Percentiles rank a stretch among this genome's conserved stretches.
phyloP scores from a whole-genome alignment of 2,888 invertebrate species.

The Cetonia aurata region DNA sequence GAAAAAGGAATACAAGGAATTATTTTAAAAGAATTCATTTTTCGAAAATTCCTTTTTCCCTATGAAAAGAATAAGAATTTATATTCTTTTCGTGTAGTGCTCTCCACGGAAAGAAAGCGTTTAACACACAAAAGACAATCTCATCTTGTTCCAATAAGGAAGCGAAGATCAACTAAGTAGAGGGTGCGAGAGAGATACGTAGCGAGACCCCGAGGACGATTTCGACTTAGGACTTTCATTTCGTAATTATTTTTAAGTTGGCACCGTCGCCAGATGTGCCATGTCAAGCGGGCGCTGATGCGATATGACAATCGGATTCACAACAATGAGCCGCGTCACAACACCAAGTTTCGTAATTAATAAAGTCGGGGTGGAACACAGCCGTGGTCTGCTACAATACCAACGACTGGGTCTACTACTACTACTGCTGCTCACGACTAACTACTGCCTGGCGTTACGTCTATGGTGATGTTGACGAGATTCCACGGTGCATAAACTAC shows the following conservation, averaged over 20 bases:
- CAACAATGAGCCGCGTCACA: constrained; percentile 65
- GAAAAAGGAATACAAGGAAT: neutral
- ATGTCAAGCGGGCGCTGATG: constrained; percentile 59
- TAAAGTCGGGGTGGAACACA: constrained; percentile 59
- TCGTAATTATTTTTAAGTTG: constrained; percentile 57
- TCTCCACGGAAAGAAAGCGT: constrained; percentile 33
- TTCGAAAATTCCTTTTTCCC: constrained; percentile 21
- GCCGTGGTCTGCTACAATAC: constrained; percentile 24
- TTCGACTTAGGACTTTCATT: constrained; percentile 58
- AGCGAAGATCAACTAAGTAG: neutral
- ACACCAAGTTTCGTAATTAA: constrained; percentile 66
- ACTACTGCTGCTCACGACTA: neutral
- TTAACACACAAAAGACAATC: constrained; percentile 38
- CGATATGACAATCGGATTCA: constrained; percentile 64
- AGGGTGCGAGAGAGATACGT: constrained; percentile 1
- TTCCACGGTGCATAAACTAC: constrained; percentile 24
- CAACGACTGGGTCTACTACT: neutral
- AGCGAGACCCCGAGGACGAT: constrained; percentile 57
- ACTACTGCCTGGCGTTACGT: constrained; percentile 1
- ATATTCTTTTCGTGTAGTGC: constrained; percentile 26
- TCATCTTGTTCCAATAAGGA: constrained; percentile 30
- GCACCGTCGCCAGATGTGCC: constrained; percentile 58
- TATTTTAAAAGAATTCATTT: constrained; percentile 22
- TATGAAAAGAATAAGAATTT: constrained; percentile 23
- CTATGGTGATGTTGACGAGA: constrained; percentile 9